A percentile compares a stretch with the other conserved stretches of the same genome.
phyloP scores from a whole-genome alignment of 2,888 invertebrate species.

The Chymomyza procnemis region DNA sequence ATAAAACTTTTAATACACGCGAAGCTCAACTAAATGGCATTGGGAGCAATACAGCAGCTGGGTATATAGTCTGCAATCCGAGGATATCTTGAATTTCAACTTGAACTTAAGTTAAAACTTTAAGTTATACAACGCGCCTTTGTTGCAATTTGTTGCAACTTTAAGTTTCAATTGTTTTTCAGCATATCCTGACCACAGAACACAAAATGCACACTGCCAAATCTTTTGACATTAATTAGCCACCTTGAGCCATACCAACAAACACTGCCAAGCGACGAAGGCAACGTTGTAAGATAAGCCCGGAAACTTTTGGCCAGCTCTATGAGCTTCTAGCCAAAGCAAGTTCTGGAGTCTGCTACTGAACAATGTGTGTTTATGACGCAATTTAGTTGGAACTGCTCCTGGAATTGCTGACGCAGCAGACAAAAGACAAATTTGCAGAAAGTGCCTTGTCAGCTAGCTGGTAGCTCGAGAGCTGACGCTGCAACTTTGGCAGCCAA shows the following conservation, averaged over 20 bases:
- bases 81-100: background rate
- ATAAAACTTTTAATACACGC: constrained; percentile 38
- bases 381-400: constrained; percentile 42
- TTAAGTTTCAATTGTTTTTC: constrained; percentile 60
- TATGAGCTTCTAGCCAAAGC: constrained; percentile 5
- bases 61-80: too few species aligned
- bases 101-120: constrained; percentile 3
- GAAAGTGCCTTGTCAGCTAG: constrained; percentile 37
- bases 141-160: constrained; percentile 51
- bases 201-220: constrained; percentile 44
- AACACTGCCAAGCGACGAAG: constrained; percentile 25
- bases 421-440: background rate
- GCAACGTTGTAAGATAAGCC: background rate
- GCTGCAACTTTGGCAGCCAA: constrained; percentile 28
- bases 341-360: background rate
- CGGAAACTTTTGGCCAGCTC: constrained; percentile 56
- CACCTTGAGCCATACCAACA: constrained; percentile 38
- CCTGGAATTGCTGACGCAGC: background rate
- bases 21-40: background rate
- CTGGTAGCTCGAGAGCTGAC: too few species aligned
- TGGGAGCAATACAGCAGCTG: background rate
- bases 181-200: constrained; percentile 19
- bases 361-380: constrained; percentile 49
- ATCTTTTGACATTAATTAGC: constrained; percentile 69
- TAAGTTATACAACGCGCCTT: constrained; percentile 29